A percentile compares a stretch with the other conserved stretches of the same genome.
These are phyloP conservation scores for Agriotes lineatus DNA, from an alignment of 2,888 invertebrate species.

Conservation along the genomic window DNA sequence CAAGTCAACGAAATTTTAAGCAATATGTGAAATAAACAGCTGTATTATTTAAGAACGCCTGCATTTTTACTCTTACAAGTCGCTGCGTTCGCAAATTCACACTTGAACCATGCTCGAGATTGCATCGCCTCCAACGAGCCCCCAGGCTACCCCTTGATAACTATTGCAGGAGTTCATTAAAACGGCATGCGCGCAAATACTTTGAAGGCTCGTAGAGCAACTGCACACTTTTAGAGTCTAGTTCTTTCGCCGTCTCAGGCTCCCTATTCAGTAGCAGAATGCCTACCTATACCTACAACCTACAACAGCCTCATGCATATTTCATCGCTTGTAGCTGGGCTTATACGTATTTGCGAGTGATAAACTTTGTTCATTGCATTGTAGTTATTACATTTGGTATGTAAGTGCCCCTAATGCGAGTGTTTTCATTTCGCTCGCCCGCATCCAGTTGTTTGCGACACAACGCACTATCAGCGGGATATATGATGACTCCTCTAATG, in stretches of 20 bases:
- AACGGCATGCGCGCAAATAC: slow-evolving; percentile 50
- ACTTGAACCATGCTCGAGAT: slow-evolving; percentile 48
- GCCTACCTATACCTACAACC: no score
- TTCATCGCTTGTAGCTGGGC: slow-evolving; percentile 28
- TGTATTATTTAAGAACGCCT: slow-evolving; percentile 59
- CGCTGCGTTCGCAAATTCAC: slow-evolving; percentile 41
- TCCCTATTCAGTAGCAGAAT: slow-evolving; percentile 29
- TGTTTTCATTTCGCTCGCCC: background rate
- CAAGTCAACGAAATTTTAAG: slow-evolving; percentile 58
- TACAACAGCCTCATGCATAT: slow-evolving; percentile 31
- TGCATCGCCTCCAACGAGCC: slow-evolving; percentile 43
- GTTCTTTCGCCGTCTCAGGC: slow-evolving; percentile 1
- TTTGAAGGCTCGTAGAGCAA: no score
- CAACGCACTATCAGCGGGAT: background rate
- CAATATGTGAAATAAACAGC: slow-evolving; percentile 64
- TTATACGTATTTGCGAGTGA: slow-evolving; percentile 25
- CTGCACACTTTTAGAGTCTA: no score
- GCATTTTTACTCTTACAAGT: slow-evolving; percentile 53
- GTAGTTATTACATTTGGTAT: background rate
- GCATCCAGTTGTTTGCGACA: background rate
- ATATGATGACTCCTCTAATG: slow-evolving; percentile 10
- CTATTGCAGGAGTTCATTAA: slow-evolving; percentile 59
- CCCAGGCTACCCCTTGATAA: slow-evolving; percentile 54
- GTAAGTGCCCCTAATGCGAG: background rate
- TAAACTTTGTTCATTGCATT: slow-evolving; percentile 20